Conservation (phyloP, 1,140 invertebrate genomes). For the Drosophila pachea region DNA sequence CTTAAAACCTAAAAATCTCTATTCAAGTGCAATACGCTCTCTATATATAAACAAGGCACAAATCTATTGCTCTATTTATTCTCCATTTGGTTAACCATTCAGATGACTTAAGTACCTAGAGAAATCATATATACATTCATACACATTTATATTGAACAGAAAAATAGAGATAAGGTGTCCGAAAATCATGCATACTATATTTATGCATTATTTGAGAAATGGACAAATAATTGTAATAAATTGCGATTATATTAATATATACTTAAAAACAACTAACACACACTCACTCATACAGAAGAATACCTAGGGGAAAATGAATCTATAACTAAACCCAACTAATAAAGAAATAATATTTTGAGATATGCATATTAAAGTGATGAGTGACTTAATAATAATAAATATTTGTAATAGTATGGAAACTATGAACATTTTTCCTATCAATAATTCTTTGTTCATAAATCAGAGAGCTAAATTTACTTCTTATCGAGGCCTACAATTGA, state of each 20-base stretch:
- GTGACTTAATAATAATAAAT: not conserved
- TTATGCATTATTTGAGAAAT: conserved; percentile 67
- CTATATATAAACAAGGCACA: conserved; percentile 38
- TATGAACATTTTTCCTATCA: not conserved
- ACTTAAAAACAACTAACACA: conserved; percentile 31
- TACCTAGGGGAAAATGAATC: conserved; percentile 18
- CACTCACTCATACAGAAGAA: conserved; percentile 23
- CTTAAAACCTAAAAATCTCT: conserved; percentile 4
- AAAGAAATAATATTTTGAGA: conserved; percentile 73
- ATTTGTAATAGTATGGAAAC: not conserved
- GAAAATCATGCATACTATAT: conserved; percentile 40
- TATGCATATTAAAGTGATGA: conserved; percentile 56
- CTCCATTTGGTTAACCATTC: conserved; percentile 41
- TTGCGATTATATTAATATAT: conserved; percentile 32
- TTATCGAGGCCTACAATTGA: too few relatives aligned
- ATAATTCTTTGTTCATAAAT: not conserved
- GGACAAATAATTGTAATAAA: conserved; percentile 68
- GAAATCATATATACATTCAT: conserved; percentile 57
- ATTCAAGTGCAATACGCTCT: conserved; percentile 40
- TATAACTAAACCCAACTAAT: conserved; percentile 52
- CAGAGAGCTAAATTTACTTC: not conserved
- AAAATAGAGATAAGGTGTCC: conserved; percentile 24
- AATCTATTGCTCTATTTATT: conserved; percentile 38
- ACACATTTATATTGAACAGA: conserved; percentile 36
- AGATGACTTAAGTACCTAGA: conserved; percentile 71